Evolutionary conservation across 1,140 invertebrate genomes (phyloP).

Genomic region (Drosophila trapezifrons): DNA sequence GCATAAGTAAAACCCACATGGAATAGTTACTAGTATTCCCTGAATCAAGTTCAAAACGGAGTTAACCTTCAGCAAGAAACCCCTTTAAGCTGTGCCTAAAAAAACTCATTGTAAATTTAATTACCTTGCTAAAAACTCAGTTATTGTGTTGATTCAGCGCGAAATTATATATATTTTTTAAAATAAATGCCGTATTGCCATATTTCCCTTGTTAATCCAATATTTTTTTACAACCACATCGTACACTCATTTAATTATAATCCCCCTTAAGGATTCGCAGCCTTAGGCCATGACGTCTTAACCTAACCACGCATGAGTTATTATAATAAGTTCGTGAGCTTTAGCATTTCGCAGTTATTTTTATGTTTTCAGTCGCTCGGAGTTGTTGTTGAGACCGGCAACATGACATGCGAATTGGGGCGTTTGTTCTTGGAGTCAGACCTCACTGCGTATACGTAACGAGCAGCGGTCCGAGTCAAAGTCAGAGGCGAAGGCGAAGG

Average conservation of each 20-base stretch:
- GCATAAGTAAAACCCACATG: background rate
- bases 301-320: constrained; percentile 52
- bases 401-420: constrained; percentile 47
- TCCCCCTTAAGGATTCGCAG: background rate
- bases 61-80: background rate
- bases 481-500: constrained; percentile 18
- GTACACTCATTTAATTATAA: constrained; percentile 9
- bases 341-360: constrained; percentile 55
- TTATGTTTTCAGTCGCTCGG: constrained; percentile 22
- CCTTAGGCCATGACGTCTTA: constrained; percentile 45
- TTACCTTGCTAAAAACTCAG: background rate
- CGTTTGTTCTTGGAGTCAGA: constrained; percentile 13
- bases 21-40: background rate
- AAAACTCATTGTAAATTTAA: background rate
- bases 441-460: constrained; percentile 46
- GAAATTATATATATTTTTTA: constrained; percentile 1
- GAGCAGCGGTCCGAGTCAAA: constrained; percentile 4
- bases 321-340: constrained; percentile 50
- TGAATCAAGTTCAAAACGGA: background rate
- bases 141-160: background rate
- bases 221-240: background rate
- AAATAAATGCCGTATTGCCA: constrained; percentile 1
- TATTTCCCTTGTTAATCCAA: background rate
- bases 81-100: background rate
- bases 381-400: constrained; percentile 32